Conservation (phyloP, 1,140 invertebrate genomes). For the Calliopsis andreniformis region DNA sequence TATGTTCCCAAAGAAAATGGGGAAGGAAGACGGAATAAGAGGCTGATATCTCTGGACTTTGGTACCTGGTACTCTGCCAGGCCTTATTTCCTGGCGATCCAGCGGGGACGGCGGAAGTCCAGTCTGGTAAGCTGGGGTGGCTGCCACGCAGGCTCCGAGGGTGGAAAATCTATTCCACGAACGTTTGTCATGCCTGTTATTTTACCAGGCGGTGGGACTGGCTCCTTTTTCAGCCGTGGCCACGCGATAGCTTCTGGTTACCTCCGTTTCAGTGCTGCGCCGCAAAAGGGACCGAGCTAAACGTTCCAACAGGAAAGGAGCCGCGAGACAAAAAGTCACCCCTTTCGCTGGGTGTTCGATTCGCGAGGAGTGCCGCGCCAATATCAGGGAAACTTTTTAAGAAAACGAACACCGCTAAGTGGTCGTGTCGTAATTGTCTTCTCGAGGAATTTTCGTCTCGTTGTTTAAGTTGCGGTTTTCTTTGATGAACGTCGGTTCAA, state of each 20-base stretch:
- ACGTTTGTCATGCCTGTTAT: constrained; percentile 71
- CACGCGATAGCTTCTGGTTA: constrained; percentile 63
- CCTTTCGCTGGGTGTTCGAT: constrained; percentile 13
- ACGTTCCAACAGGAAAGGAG: background rate
- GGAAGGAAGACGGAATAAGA: constrained; percentile 29
- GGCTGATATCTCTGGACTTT: constrained; percentile 50
- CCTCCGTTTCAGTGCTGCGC: constrained; percentile 22
- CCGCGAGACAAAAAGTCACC: constrained; percentile 42
- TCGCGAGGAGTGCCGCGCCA: background rate
- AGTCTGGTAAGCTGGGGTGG: constrained; percentile 59
- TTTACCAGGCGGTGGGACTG: constrained; percentile 64
- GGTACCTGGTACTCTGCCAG: constrained; percentile 39
- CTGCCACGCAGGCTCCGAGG: constrained; percentile 42
- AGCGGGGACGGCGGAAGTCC: constrained; percentile 67
- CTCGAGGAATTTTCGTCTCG: constrained; percentile 24
- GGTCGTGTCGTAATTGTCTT: constrained; percentile 53
- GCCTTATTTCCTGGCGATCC: constrained; percentile 49
- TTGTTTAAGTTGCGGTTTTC: constrained; percentile 40
- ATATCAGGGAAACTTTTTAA: constrained; percentile 37
- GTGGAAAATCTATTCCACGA: constrained; percentile 69
- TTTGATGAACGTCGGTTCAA: constrained; percentile 49
- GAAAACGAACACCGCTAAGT: constrained; percentile 52
- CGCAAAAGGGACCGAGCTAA: constrained; percentile 10
- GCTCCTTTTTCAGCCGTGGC: constrained; percentile 66
- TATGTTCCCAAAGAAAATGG: constrained; percentile 26